Base-by-base conservation (phyloP, 1,140 invertebrate species). In the Muscidifurax raptorellus region DNA sequence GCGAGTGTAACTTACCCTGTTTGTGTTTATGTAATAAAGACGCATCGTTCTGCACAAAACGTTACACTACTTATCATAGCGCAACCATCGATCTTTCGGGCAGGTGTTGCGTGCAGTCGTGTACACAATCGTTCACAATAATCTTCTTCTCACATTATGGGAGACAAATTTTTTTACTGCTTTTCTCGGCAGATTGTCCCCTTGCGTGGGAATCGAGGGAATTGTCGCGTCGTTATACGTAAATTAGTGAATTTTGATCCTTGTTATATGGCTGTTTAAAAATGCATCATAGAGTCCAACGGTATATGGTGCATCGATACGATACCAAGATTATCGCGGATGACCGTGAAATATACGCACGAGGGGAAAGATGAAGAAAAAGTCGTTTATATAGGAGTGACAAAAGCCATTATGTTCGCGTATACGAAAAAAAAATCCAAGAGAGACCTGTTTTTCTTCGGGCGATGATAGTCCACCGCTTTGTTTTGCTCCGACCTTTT, bases 341-440 rank as follows among this genome's bases (percentile, higher is more conserved):
- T 71, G 44, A 79, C 84, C 84, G 75, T 85, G 84, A 85, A 85
- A 85, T 82, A 85, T 82, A 69, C 79, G 84, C 67, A n/a, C 0
- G 10, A 10, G 12, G 13, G 2, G 10, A 52, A 69, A 69, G 5
- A 71, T 52, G 77, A 22, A 52, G 22, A 67, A 75, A 79, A 80
- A 82, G 80, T 78, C 83, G 82, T 81, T 81, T 85, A 82, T 85
- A 82, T 72, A 82, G 66, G 84, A 85, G 80, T 85, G 84, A 85
- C 84, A 85, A 85, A 85, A 82, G 74, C 80, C 80, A 85, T 85
- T 79, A 82, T 72, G 25, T 30, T 81, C 36, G 10, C 27, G 71
- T 75, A n/a, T 27, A 79, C 44, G 28, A 74, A 80, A 84, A 80
- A 84, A 84, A 84, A 84, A 69, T 25, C 36, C 69, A 47, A 40